phyloP scores from a whole-genome alignment of 2,113 vertebrate genomes.

The Oryzias woworae region DNA sequence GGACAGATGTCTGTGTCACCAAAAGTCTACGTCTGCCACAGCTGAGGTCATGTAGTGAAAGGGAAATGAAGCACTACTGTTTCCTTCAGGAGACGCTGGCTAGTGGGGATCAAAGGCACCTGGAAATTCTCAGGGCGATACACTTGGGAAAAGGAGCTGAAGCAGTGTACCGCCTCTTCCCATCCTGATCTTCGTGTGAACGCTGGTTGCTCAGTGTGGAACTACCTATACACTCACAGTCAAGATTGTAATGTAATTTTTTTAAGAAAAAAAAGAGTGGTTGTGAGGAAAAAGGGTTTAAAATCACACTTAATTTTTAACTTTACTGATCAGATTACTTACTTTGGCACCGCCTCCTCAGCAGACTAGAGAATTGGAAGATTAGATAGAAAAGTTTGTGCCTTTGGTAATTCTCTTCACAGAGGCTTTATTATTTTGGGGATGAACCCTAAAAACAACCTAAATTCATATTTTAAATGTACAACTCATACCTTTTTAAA shows the following conservation, averaged over 20 bases:
- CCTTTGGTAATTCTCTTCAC: not conserved
- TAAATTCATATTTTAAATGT: no score
- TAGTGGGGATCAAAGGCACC: slow-evolving; percentile 70
- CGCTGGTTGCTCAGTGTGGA: slow-evolving; percentile 46
- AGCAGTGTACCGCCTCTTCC: slow-evolving; percentile 44
- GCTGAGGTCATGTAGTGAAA: slow-evolving; percentile 70
- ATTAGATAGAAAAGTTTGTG: slow-evolving; percentile 24
- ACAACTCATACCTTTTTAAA: no score
- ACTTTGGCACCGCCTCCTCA: slow-evolving; percentile 12
- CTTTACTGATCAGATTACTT: slow-evolving; percentile 13
- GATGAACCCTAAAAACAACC: no score
- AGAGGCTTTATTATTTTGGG: no score
- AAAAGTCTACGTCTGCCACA: slow-evolving; percentile 53
- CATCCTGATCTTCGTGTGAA: slow-evolving; percentile 71
- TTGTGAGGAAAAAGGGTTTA: slow-evolving; percentile 23
- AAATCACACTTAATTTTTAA: slow-evolving; percentile 29
- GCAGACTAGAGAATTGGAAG: slow-evolving; percentile 12
- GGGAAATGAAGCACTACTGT: slow-evolving; percentile 69
- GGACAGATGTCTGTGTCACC: slow-evolving; percentile 60
- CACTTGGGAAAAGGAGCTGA: slow-evolving; percentile 54
- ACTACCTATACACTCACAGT: slow-evolving; percentile 36
- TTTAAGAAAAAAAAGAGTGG: slow-evolving; percentile 43
- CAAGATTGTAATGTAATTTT: slow-evolving; percentile 49
- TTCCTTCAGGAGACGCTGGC: slow-evolving; percentile 54
- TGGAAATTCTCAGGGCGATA: slow-evolving; percentile 62